These are phyloP conservation scores for Tyto alba DNA, from an alignment of 2,113 vertebrate genomes.

Conservation along the genomic window DNA sequence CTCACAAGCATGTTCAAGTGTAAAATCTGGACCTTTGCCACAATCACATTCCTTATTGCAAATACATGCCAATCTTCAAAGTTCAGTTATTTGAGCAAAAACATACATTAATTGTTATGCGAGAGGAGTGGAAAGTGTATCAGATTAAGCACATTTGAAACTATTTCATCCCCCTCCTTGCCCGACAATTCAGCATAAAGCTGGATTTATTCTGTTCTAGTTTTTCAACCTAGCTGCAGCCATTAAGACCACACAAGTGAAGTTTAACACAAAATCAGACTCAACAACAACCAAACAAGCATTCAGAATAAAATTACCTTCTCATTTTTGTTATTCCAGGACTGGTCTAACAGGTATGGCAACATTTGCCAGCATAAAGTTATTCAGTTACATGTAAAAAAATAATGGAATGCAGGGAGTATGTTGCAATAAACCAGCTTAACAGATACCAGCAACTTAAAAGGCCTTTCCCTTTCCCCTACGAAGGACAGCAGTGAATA, in stretches of 20 bases:
- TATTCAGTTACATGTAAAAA: constrained; percentile 60
- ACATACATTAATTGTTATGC: neutral
- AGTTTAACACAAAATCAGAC: constrained; percentile 1
- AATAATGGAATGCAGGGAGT: constrained; percentile 47
- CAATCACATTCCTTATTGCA: constrained; percentile 5
- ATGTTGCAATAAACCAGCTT: constrained; percentile 20
- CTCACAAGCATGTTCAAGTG: neutral
- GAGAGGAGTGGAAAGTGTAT: neutral
- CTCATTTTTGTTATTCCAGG: constrained; percentile 42
- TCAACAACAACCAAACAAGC: constrained; percentile 17
- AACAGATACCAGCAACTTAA: neutral
- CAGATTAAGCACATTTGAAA: neutral
- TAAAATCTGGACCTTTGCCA: constrained; percentile 31
- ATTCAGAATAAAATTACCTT: constrained; percentile 38
- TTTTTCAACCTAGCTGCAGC: neutral
- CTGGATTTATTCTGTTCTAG: neutral
- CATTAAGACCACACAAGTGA: constrained; percentile 39
- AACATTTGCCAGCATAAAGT: constrained; percentile 42
- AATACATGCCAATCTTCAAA: constrained; percentile 35
- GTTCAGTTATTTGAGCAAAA: constrained; percentile 46
- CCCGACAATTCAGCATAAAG: neutral
- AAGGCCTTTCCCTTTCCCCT: constrained; percentile 21
- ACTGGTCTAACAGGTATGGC: constrained; percentile 58
- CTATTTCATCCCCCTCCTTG: neutral
- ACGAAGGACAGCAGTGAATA: neutral